Evolutionary conservation across 2,797 vertebrate genomes (phyloP).

Genomic region (Limosa lapponica): DNA sequence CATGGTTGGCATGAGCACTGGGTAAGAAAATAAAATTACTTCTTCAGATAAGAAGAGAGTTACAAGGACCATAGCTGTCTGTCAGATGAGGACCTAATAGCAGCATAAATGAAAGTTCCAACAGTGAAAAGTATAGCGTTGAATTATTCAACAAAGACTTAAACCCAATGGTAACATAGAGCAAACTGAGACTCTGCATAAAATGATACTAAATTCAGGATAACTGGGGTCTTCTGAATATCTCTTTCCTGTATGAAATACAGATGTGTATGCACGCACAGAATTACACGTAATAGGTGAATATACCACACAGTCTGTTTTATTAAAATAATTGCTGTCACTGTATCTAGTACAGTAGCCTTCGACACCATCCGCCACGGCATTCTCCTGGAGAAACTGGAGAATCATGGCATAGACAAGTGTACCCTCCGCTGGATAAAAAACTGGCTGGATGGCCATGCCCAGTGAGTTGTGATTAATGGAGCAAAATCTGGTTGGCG

Average conservation of each 20-base stretch:
- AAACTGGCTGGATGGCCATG: too few species aligned
- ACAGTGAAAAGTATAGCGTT: not conserved
- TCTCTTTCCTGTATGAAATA: not conserved
- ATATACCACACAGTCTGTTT: not conserved
- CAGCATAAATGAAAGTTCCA: slow-evolving; percentile 19
- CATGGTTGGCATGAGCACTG: not conserved
- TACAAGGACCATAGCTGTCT: slow-evolving; percentile 11
- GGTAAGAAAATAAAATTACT: slow-evolving; percentile 47
- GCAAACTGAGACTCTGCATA: not conserved
- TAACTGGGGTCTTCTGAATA: not conserved
- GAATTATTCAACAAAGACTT: slow-evolving; percentile 55
- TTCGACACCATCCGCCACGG: too few species aligned
- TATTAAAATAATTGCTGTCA: slow-evolving; percentile 9
- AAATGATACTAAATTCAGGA: not conserved
- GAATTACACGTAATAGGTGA: not conserved
- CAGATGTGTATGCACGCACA: not conserved
- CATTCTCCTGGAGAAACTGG: too few species aligned
- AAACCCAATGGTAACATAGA: not conserved
- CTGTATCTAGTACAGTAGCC: not conserved
- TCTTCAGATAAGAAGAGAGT: slow-evolving; percentile 20
- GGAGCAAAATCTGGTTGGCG: too few species aligned
- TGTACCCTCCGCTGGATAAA: too few species aligned
- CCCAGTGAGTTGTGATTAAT: too few species aligned
- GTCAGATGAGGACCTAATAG: slow-evolving; percentile 14
- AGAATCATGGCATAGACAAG: too few species aligned